These are phyloP conservation scores for Chouioia cunea DNA, from an alignment of 2,888 invertebrate species.

Conservation along the genomic window DNA sequence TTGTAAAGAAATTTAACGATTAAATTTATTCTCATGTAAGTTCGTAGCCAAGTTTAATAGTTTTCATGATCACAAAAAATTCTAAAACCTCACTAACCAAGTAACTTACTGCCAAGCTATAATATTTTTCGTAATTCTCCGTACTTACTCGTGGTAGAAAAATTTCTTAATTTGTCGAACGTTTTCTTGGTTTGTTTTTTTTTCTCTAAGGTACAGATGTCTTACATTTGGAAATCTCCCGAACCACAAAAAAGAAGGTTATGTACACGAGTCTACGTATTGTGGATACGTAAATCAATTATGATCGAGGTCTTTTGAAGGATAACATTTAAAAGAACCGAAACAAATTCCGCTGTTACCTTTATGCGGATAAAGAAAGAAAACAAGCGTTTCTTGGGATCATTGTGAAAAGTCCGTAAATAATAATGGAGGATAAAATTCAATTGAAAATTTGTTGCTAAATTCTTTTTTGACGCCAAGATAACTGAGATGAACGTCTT, in stretches of 20 bases:
- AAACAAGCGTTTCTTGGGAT: constrained; percentile 6
- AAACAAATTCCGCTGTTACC: not conserved
- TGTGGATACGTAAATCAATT: constrained; percentile 62
- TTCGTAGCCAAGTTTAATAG: too few relatives aligned
- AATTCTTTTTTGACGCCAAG: too few relatives aligned
- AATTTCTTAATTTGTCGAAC: constrained; percentile 22
- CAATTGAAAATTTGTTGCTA: too few relatives aligned
- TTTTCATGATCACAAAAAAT: not conserved
- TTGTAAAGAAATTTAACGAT: too few relatives aligned
- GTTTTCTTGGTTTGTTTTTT: not conserved
- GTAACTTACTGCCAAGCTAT: constrained; percentile 1
- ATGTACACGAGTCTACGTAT: constrained; percentile 51
- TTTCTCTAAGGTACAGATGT: not conserved
- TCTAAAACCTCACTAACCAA: constrained; percentile 5
- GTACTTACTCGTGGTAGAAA: constrained; percentile 3
- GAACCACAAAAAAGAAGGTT: constrained; percentile 1
- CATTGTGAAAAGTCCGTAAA: too few relatives aligned
- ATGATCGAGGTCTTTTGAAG: constrained; percentile 56
- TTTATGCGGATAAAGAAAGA: not conserved
- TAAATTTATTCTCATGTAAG: too few relatives aligned
- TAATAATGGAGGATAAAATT: too few relatives aligned
- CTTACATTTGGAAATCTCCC: constrained; percentile 18
- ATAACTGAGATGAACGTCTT: too few relatives aligned
- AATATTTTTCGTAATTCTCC: not conserved
- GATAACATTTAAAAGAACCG: constrained; percentile 41